Conservation (phyloP, 2,797 vertebrate species). For the Psittacula echo region DNA sequence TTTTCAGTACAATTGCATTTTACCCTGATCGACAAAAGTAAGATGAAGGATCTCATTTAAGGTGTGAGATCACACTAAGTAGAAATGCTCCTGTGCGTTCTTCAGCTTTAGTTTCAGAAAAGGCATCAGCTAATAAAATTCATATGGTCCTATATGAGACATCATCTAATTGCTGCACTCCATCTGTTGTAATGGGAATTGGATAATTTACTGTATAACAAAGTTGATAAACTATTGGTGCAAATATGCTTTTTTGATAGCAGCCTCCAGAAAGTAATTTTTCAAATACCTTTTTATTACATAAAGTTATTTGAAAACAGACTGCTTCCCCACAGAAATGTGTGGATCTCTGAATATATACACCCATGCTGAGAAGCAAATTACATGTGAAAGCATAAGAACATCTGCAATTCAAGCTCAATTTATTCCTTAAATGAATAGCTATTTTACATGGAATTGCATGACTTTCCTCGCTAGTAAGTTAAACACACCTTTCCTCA, state of each 20-base stretch:
- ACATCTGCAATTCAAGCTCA: conserved; percentile 30
- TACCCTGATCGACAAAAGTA: background rate
- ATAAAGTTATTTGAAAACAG: conserved; percentile 51
- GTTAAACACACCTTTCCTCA: conserved; percentile 5
- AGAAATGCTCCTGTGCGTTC: background rate
- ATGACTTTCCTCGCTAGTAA: background rate
- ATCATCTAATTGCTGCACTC: conserved; percentile 14
- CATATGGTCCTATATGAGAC: background rate
- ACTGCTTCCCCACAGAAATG: background rate
- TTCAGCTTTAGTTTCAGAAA: conserved; percentile 1
- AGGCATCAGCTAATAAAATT: conserved; percentile 26
- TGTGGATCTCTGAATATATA: background rate
- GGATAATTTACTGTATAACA: background rate
- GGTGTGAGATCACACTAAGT: background rate
- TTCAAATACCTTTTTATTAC: conserved; percentile 47
- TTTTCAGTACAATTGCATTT: background rate
- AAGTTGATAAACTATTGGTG: conserved; percentile 2
- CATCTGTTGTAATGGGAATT: conserved; percentile 2
- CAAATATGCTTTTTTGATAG: conserved; percentile 22
- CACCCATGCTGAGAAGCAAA: conserved; percentile 35
- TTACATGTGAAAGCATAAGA: conserved; percentile 6
- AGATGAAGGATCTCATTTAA: conserved; percentile 8
- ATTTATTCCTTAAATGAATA: conserved; percentile 28
- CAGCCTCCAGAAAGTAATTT: conserved; percentile 32
- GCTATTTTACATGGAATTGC: background rate